Evolutionary conservation across 2,888 invertebrate genomes (phyloP), one percentile per base, ranked within the genome.

Genomic region (Plebejus anna): DNA sequence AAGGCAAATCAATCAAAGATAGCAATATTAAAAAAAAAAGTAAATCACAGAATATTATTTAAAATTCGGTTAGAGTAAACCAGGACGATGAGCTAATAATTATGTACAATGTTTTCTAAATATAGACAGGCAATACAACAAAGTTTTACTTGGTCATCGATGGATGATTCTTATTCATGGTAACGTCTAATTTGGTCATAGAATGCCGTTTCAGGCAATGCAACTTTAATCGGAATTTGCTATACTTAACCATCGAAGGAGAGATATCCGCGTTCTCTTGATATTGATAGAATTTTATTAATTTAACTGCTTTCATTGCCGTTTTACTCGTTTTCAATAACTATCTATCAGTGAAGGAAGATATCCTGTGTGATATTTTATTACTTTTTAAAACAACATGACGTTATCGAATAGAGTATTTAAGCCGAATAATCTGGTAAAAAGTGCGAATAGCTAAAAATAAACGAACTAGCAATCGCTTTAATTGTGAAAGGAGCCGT

Each of bases 1-100:
- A 9, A 61, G 61, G 5, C 5, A 9, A 61, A 28, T 61, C 61
- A 28, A 61, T 61, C 9, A 22, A 61, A n/a, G 28, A 28, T 61
- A 2, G 2, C 66, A 66, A 66, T 66, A 66, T 28, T 32, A 11
- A 66, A 66, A 32, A 22, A 22, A 28, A 6, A 32, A 66, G 28
- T 32, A 2, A 66, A 32, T 11, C n/a, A 57, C 4, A 61, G 2
- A 66, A 2, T 1, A 42, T 66, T 66, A 28, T 66, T 66, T 66
- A 42, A 59, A 36, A 76, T 78, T 78, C 75, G 71, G 59, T 66
- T 59, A 70, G 72, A 70, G 32, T 66, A 78, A 76, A 79, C 82
- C 81, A 82, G 82, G 83, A 86, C 84, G 82, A 85, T 85, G 84
- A 83, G 82, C 88, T 87, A 89, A 84, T 87, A 89, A 84, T 89